Conservation (phyloP, 53 echinoderm and acorn worm genomes). For the Hippasteria phrygiana region DNA sequence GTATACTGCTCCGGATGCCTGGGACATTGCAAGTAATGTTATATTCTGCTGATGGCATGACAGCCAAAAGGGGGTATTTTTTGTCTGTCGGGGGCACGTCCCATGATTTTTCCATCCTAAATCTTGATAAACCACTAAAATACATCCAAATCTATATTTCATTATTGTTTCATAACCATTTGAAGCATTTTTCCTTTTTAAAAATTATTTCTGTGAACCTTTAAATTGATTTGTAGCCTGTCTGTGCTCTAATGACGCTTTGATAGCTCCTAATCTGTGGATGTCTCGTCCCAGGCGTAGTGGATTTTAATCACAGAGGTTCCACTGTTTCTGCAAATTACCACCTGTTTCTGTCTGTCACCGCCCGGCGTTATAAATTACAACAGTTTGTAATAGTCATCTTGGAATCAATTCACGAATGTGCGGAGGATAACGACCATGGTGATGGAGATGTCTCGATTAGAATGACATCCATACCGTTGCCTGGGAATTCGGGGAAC, state of each 20-base stretch:
- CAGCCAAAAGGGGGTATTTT: no score
- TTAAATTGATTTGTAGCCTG: background rate
- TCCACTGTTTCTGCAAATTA: background rate
- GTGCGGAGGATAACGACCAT: background rate
- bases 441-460: background rate
- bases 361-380: background rate
- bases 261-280: background rate
- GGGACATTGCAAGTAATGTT: no score
- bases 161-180: no score
- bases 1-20: no score
- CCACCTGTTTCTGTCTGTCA: background rate
- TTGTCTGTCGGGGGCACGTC: no score
- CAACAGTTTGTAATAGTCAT: background rate
- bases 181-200: background rate
- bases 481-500: no score
- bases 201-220: background rate
- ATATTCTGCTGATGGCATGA: no score
- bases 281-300: background rate
- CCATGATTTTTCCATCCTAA: no score
- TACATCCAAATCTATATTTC: no score
- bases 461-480: no score
- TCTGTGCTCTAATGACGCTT: background rate
- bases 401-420: background rate
- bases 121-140: no score
- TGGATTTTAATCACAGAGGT: background rate